These are phyloP conservation scores for Cryptomyrus ogoouensis DNA, from an alignment of 2,113 vertebrate species.

Conservation along the genomic window DNA sequence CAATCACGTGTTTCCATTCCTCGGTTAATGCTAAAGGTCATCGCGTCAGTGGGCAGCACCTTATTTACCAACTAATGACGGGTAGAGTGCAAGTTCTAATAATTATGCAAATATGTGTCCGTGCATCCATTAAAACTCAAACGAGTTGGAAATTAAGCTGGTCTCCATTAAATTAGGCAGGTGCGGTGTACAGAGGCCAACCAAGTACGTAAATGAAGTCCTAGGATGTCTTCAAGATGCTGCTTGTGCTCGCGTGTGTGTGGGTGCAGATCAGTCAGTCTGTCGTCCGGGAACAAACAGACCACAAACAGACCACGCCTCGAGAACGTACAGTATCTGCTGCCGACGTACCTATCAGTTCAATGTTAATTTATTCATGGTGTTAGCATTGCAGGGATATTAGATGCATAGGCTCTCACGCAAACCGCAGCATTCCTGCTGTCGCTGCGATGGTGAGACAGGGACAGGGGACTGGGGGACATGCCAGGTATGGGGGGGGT, in stretches of 20 bases:
- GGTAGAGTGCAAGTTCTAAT: slow-evolving; percentile 35
- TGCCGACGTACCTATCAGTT: not conserved
- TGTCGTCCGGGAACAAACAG: not conserved
- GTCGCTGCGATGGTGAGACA: not conserved
- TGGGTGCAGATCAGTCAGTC: not conserved
- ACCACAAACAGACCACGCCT: not conserved
- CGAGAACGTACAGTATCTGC: not conserved
- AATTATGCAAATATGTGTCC: slow-evolving; percentile 33
- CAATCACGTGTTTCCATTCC: not conserved
- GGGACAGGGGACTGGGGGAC: not conserved
- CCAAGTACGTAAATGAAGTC: not conserved
- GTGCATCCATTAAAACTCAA: slow-evolving; percentile 33
- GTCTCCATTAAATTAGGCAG: slow-evolving; percentile 31
- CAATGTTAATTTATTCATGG: not conserved
- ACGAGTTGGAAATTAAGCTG: slow-evolving; percentile 34
- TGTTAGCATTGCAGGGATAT: not conserved
- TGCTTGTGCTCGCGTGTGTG: not conserved
- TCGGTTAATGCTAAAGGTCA: slow-evolving; percentile 11
- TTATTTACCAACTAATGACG: slow-evolving; percentile 38
- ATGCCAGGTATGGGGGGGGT: not conserved
- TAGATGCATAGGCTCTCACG: not conserved
- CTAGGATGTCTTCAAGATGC: not conserved
- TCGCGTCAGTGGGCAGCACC: slow-evolving; percentile 11
- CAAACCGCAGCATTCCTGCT: not conserved
- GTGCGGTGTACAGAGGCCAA: not conserved